phyloP scores from a whole-genome alignment of 2,797 vertebrate species.

The Nannoperca australis region DNA sequence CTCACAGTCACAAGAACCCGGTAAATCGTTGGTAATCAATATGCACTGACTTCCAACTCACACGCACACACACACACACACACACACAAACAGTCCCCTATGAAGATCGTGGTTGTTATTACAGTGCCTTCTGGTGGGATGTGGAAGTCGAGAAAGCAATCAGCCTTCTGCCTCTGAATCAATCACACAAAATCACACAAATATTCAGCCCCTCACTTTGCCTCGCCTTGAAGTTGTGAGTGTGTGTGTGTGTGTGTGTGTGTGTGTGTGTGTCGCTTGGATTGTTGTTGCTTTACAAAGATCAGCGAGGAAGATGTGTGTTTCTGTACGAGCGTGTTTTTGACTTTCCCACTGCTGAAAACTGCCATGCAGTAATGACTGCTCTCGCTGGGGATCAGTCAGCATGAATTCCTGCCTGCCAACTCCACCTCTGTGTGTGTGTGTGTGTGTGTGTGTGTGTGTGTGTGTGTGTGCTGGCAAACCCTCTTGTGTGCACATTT shows the following conservation, averaged over 20 bases:
- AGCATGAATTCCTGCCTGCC: slow-evolving; percentile 37
- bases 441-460: slow-evolving; percentile 14
- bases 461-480: slow-evolving; percentile 19
- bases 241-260: slow-evolving; percentile 9
- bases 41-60: neutral
- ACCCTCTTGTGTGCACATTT: slow-evolving; percentile 48
- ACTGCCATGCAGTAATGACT: slow-evolving; percentile 43
- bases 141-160: slow-evolving; percentile 74
- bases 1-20: slow-evolving; percentile 19
- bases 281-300: slow-evolving; percentile 39
- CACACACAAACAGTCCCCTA: slow-evolving; percentile 36
- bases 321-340: neutral
- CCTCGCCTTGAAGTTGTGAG: slow-evolving; percentile 8
- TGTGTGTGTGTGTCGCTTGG: slow-evolving; percentile 15
- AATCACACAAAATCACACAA: slow-evolving; percentile 48
- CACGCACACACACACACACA: slow-evolving; percentile 37
- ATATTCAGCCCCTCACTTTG: slow-evolving; percentile 61
- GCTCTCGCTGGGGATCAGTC: slow-evolving; percentile 51
- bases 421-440: slow-evolving; percentile 48
- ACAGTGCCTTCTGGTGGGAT: slow-evolving; percentile 57
- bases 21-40: slow-evolving; percentile 52
- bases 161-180: slow-evolving; percentile 71
- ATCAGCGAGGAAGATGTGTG: slow-evolving; percentile 9
- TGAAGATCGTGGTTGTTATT: slow-evolving; percentile 63
- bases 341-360: slow-evolving; percentile 23